Evolutionary conservation across 2,888 invertebrate species (phyloP), one percentile per base, ranked within the genome.

Genomic region (Lamellibrachia satsuma): DNA sequence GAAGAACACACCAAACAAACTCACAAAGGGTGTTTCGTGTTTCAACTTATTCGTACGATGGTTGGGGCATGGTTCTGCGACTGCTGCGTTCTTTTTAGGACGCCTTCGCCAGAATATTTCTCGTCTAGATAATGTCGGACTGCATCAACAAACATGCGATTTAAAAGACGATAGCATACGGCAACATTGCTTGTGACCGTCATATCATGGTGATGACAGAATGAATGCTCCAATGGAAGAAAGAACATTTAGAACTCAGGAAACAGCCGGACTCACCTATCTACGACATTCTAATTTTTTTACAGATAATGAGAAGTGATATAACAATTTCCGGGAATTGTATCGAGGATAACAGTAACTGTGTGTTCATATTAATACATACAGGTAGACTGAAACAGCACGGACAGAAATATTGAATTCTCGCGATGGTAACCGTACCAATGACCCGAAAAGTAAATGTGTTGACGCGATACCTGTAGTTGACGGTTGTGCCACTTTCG

Each of bases 51-150:
- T 15, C 75, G 22, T 11, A 6, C 75, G 75, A 22, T 6, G 75
- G 6, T n/a, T 75, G 22, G 75, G 15, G 75, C 75, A 75, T 4
- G 22, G 22, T n/a, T 75, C 75, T 4, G 75, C n/a, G 75, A 0
- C 75, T 75, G 75, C 22, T n/a, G 75, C 75, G 15, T 75, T n/a
- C 75, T 22, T 75, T 11, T 22, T 15, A 75, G 75, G 75, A 4
- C 75, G 75, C 75, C 75, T 75, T 75, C 75, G 75, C 75, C 75
- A 75, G 75, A 75, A 75, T n/a, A 75, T 75, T 15, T 75, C 75
- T 22, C 75, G 75, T 75, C 22, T 75, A 22, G 22, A 22, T 22
- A 75, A 15, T 75, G 75, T 75, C 22, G 2, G 75, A 1, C 75
- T 75, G 75, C 75, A 75, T n/a, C 75, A 75, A 75, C 22, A 75